Base-by-base conservation (phyloP, 2,888 invertebrate species). In the Drosophila ustulata region DNA sequence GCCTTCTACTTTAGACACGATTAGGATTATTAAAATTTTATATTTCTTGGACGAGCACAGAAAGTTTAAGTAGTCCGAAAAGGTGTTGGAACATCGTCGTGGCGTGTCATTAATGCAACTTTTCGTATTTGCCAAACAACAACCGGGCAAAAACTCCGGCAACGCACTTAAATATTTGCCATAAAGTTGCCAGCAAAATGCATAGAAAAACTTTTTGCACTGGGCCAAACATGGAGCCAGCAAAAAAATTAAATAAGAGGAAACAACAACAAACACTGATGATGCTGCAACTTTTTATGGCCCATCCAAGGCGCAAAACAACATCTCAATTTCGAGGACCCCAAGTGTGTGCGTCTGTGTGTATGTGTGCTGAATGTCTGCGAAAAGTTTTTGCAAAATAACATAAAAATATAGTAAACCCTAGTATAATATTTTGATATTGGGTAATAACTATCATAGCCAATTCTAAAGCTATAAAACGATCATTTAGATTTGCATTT, bases 281-380 rank as follows among this genome's bases (percentile, higher is more conserved):
- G 82, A 82, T 81, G 82, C 57, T 79, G 82, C 81, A 83, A 82
- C 77, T 82, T 81, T 82, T 82, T 78, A 79, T 71, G 65, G 63
- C 49, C 64, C 62, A 56, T 56, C 50, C 50, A 70, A 66, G 66
- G 68, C 66, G 75, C 68, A 57, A 69, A 64, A 66, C 70, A 70
- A 81, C 75, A 83, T 70, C 72, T 83, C 75, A 72, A 79, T 81
- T 70, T 75, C 63, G 13, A 63, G 57, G 37, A 49, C 53, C 47
- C 51, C 59, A 59, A 26, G 9, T 25, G 26, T 49, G 39, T 13
- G 51, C 34, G 43, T 4, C 39, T n/a, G 50, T 32, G 34, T n/a
- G 50, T 25, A 25, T 51, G 28, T 25, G 37, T 25, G 23, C 9
- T 58, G 32, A 64, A 68, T 39, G 37, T 47, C 64, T 39, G 34